Percentiles rank a stretch among this genome's conserved stretches.
Conservation (phyloP, 2,113 vertebrate species). For the Mixornis gularis region DNA sequence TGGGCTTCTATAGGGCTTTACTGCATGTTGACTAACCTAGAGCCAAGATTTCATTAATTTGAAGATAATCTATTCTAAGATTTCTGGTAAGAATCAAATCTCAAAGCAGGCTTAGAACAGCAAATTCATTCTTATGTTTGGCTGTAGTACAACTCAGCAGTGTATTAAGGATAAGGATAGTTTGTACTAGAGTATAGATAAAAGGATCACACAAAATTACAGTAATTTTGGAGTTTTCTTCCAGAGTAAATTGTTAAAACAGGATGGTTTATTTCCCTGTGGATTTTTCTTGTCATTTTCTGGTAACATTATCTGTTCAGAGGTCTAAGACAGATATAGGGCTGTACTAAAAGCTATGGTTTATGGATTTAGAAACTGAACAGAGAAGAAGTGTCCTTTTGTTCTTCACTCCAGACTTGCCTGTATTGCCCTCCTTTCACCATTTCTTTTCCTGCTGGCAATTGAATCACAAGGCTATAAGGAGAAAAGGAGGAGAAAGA, state of each 20-base stretch:
- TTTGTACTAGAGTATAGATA: neutral
- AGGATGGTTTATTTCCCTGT: neutral
- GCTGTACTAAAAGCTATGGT: neutral
- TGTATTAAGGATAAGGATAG: neutral
- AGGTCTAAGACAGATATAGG: neutral
- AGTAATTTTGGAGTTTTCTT: neutral
- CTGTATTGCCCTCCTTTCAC: neutral
- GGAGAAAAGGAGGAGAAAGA: neutral
- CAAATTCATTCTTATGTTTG: neutral
- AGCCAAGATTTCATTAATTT: neutral
- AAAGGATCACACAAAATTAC: neutral
- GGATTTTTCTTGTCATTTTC: neutral
- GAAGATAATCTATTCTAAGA: neutral
- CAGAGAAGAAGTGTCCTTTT: neutral
- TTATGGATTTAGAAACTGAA: neutral
- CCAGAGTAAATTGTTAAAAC: neutral
- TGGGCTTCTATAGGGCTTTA: neutral
- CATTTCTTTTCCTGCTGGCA: neutral
- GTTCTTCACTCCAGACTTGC: neutral
- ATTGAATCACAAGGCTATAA: neutral
- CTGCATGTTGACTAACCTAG: neutral
- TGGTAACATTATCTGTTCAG: neutral
- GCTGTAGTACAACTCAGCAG: accelerated
- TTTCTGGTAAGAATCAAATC: neutral
- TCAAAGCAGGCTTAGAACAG: neutral